phyloP scores from a whole-genome alignment of 1,140 invertebrate species.

The Microvelia longipes region DNA sequence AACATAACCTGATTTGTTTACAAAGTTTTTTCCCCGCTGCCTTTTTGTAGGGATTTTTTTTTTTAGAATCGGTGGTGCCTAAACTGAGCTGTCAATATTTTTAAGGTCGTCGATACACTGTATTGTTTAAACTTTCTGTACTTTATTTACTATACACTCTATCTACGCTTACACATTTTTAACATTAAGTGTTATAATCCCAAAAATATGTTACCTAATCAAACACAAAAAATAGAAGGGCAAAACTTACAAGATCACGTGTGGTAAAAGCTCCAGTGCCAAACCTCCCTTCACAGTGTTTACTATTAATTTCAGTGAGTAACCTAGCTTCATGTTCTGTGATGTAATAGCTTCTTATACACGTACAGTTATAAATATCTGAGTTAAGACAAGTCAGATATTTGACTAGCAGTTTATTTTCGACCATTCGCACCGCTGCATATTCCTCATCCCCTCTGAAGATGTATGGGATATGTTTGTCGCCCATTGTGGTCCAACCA shows the following conservation, averaged over 20 bases:
- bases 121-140: too few relatives aligned
- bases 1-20: too few relatives aligned
- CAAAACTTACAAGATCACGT: slow-evolving; percentile 59
- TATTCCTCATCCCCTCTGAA: slow-evolving; percentile 62
- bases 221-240: too few relatives aligned
- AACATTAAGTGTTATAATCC: too few relatives aligned
- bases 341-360: slow-evolving; percentile 83
- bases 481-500: slow-evolving; percentile 74
- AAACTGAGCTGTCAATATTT: too few relatives aligned
- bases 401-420: slow-evolving; percentile 71
- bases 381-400: slow-evolving; percentile 64
- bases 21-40: too few relatives aligned
- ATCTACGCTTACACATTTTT: too few relatives aligned
- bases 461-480: slow-evolving; percentile 74
- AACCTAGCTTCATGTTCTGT: slow-evolving; percentile 77
- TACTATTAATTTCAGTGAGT: slow-evolving; percentile 82
- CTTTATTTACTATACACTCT: too few relatives aligned
- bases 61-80: too few relatives aligned
- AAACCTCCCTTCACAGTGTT: slow-evolving; percentile 81
- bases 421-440: slow-evolving; percentile 79
- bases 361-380: slow-evolving; percentile 72
- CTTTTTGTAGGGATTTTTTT: too few relatives aligned
- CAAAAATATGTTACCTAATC: too few relatives aligned
- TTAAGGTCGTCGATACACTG: too few relatives aligned
- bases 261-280: slow-evolving; percentile 75